These are phyloP conservation scores for Alviniconcha strummeri DNA, from an alignment of 2,888 invertebrate species.

Conservation along the genomic window DNA sequence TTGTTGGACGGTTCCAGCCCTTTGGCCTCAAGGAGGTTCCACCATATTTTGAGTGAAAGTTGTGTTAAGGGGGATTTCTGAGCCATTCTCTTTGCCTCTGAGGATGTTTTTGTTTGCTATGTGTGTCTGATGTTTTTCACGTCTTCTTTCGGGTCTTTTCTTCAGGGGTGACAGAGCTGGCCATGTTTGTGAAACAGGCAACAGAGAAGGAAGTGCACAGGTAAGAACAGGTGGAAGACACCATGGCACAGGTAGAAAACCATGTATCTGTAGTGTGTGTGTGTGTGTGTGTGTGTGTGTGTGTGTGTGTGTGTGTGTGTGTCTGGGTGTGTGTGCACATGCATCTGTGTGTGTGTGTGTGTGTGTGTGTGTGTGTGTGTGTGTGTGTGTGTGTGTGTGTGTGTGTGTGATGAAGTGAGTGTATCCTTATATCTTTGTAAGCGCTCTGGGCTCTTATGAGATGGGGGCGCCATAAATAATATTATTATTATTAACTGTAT, in stretches of 20 bases:
- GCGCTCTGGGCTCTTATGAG: no score
- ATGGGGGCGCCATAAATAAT: no score
- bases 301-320: not conserved
- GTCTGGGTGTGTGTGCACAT: not conserved
- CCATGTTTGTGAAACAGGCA: constrained; percentile 82
- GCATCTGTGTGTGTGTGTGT: no score
- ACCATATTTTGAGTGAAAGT: no score
- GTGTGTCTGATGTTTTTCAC: constrained; percentile 54
- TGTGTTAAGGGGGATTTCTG: no score
- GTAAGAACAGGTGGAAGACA: not conserved
- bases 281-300: not conserved
- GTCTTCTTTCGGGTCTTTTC: not conserved
- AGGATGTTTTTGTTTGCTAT: not conserved
- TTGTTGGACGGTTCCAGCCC: no score
- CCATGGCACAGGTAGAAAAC: no score
- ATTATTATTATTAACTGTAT: no score
- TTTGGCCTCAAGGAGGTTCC: no score
- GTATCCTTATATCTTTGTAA: not conserved
- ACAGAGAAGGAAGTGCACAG: constrained; percentile 76
- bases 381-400: constrained; percentile 3
- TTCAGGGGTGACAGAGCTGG: constrained; percentile 78
- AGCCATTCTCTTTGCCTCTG: no score
- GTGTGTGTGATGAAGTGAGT: constrained; percentile 3
- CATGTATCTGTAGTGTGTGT: no score
- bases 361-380: not conserved